Percentiles rank a stretch among this genome's conserved stretches.
These are phyloP conservation scores for Zoanthus sansibaricus DNA, from an alignment of 92 coral and sea anemone genomes.

Conservation along the genomic window DNA sequence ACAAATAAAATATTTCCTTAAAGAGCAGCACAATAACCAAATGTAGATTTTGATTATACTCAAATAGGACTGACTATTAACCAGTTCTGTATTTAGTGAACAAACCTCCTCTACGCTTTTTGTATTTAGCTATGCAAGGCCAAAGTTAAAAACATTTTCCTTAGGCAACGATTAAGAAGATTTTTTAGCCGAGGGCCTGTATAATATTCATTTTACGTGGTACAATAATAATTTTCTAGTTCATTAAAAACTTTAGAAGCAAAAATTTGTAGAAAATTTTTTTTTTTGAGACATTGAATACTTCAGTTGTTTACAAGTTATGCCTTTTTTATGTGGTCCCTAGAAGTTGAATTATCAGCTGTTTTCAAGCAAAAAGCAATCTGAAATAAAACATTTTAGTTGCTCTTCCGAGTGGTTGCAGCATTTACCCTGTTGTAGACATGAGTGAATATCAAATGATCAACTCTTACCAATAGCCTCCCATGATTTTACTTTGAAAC, in stretches of 20 bases:
- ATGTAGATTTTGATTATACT: conserved; percentile 15
- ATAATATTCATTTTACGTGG: not conserved
- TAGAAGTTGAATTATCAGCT: not conserved
- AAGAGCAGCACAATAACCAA: conserved; percentile 9
- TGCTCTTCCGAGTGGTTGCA: not conserved
- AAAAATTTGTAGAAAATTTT: not conserved
- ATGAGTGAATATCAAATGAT: not conserved
- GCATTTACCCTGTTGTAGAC: not conserved
- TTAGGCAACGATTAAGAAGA: not conserved
- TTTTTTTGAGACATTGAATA: not conserved
- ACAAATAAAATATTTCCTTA: not conserved
- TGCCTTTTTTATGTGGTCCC: not conserved
- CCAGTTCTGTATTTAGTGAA: conserved; percentile 5
- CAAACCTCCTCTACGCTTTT: not conserved
- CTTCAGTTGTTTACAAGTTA: not conserved
- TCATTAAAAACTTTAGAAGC: not conserved
- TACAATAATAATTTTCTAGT: not conserved
- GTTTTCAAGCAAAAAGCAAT: not conserved
- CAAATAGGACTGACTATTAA: too few relatives aligned
- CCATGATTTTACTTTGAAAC: conserved; percentile 4
- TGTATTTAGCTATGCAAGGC: too few relatives aligned
- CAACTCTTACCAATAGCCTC: conserved; percentile 10
- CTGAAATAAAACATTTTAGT: not conserved
- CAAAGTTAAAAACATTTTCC: not conserved
- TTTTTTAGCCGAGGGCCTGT: too few relatives aligned